A percentile compares a stretch with the other conserved stretches of the same genome.
phyloP scores from a whole-genome alignment of 2,888 invertebrate genomes.

The Aphodius granarius region DNA sequence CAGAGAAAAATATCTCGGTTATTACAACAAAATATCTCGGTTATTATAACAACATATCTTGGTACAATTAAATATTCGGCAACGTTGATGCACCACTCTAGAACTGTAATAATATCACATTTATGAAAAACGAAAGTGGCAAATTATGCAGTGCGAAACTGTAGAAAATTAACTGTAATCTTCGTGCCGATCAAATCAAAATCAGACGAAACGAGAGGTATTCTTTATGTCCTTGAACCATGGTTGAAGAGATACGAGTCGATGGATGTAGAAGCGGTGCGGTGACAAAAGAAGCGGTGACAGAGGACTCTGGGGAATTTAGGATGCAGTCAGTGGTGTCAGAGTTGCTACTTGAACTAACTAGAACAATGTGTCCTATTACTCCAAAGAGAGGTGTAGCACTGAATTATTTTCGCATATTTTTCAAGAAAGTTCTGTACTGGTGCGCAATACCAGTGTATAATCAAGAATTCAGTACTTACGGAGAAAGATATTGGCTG shows the following conservation, averaged over 20 bases:
- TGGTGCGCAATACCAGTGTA: too few relatives aligned
- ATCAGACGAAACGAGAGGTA: neutral
- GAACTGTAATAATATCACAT: neutral
- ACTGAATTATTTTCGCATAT: neutral
- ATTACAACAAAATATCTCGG: neutral
- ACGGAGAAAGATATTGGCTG: too few relatives aligned
- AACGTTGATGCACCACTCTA: too few relatives aligned
- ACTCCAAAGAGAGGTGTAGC: neutral
- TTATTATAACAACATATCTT: neutral
- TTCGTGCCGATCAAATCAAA: neutral
- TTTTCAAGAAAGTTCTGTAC: neutral
- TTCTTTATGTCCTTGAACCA: neutral
- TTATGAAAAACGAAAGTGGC: neutral
- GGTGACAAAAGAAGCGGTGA: neutral
- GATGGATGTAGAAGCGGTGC: too few relatives aligned
- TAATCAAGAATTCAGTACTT: too few relatives aligned
- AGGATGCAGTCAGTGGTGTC: neutral
- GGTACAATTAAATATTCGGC: neutral
- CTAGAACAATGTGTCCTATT: neutral
- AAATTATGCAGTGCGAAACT: neutral
- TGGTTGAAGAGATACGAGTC: neutral
- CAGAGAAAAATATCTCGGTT: too few relatives aligned
- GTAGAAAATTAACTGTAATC: neutral
- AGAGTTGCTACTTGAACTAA: neutral
- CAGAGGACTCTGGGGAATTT: neutral